Evolutionary conservation across 2,797 vertebrate species (phyloP), one percentile per base, ranked within the genome.

Genomic region (Neosilurus mollespiculum): DNA sequence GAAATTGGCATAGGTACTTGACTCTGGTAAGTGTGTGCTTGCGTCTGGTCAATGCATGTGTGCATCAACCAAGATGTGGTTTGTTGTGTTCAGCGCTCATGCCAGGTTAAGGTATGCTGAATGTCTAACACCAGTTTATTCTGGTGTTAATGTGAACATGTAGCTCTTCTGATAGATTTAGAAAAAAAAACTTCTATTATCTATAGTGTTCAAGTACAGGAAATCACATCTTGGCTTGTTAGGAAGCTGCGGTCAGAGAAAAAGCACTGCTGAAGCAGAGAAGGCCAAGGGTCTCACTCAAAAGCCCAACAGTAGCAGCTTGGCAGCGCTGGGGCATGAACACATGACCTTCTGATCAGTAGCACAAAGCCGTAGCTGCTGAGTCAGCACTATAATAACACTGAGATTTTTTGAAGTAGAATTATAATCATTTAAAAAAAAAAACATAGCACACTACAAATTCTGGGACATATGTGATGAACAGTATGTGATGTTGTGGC

Each of bases 291-390:
- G 37, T 78, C 14, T 53, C 16, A 2, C 77, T 53, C n/a, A 53
- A 26, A 78, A 24, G 37, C 61, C 43, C 37, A 78, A 51, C 37
- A 51, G 43, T 64, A 30, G 43, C 37, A 69, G 64, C 49, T 37
- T 80, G 59, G 15, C 78, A 67, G 64, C n/a, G 11, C 51, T 80
- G 51, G 51, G 51, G 49, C 26, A 37, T 69, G 26, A 80, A 56
- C 64, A 22, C 51, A 56, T 80, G 78, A 67, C 49, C 64, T 66
- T 80, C 64, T 67, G n/a, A 66, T 80, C 64, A 34, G 78, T 20
- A 54, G 49, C 62, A 22, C 49, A 67, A 37, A 26, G 16, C 53
- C 16, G 20, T 61, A 43, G 15, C 61, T 78, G 59, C 9, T 78
- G 8, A 49, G 7, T 37, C 34, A 77, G 58, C 3, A 18, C 22